Evolutionary conservation across 1,140 invertebrate species (phyloP), one percentile per base, ranked within the genome.

Genomic region (Saccostrea glomerata): DNA sequence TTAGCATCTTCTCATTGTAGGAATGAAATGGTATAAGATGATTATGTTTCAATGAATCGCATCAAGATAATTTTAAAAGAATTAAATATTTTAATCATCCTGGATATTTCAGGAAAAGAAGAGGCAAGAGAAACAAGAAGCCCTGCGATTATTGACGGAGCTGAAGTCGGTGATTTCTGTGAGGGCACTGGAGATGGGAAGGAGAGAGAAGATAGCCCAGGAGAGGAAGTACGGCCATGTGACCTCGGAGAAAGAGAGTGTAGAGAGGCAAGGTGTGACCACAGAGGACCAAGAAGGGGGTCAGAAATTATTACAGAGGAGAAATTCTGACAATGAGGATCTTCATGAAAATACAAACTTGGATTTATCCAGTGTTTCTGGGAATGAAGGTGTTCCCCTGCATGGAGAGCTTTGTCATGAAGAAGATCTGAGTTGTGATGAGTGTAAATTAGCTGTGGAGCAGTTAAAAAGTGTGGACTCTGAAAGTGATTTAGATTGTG

Each of bases 81-180:
- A 36, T 36, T 9, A 47, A 47, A 47, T 47, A 36, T 47, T 7
- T 47, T 9, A 47, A 9, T 47, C 47, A 7, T 47, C 6, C 9
- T 47, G 47, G 47, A 23, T 82, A 47, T 36, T 23, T 55, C 30
- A 90, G 89, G 89, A 58, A 20, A 90, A 83, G 56, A 87, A 89
- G 84, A 87, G 60, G 30, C 85, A 63, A 82, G 90, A 90, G 73
- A 89, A 84, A 84, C 86, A 89, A 86, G 90, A 90, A 86, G 88
- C 90, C 30, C 23, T 87, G n/a, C 54, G 90, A 23, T 58, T 90
- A 55, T 55, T 90, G 58, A 84, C 84, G 54, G 90, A 90, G 77
- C 63, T 90, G 25, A 89, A 89, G 84, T 87, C 86, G 73, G 90
- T 90, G 25, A 90, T 90, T 60, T 87, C 88, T 54, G 86, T 89